A percentile compares a stretch with the other conserved stretches of the same genome.
These are phyloP conservation scores for Eupithecia exiguata DNA, from an alignment of 2,888 invertebrate species.

Conservation along the genomic window DNA sequence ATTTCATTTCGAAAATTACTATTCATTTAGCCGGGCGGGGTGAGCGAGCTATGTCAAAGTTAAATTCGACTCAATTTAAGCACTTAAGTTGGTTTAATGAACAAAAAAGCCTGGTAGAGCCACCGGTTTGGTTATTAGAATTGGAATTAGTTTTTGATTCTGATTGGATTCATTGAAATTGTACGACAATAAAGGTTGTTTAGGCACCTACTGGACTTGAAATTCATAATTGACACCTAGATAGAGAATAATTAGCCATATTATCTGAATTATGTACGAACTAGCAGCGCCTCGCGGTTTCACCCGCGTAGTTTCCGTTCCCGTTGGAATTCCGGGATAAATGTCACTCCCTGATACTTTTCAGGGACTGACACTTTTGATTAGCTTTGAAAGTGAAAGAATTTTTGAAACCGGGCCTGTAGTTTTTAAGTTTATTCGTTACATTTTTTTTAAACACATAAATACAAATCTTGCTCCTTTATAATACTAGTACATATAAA, in stretches of 20 bases:
- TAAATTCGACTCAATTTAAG: constrained; percentile 68
- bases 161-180: constrained; percentile 11
- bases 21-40: constrained; percentile 81
- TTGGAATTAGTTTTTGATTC: constrained; percentile 10
- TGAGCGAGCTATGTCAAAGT: constrained; percentile 76
- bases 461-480: no score
- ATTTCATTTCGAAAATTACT: constrained; percentile 83
- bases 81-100: constrained; percentile 45
- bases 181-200: background rate
- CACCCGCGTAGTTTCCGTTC: no score
- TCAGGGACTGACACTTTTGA: no score
- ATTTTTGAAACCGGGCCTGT: no score
- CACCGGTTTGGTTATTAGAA: constrained; percentile 32
- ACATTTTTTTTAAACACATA: no score
- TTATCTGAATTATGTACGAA: background rate
- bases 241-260: background rate
- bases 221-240: background rate
- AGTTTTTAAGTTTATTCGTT: no score
- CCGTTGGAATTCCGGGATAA: no score
- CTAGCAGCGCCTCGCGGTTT: no score
- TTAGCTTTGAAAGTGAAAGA: no score
- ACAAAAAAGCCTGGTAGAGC: constrained; percentile 38
- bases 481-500: no score
- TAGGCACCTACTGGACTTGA: background rate
- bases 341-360: no score